A percentile compares a stretch with the other conserved stretches of the same genome.
phyloP scores from a whole-genome alignment of 2,888 invertebrate genomes.

The Cheiracanthium punctorium region DNA sequence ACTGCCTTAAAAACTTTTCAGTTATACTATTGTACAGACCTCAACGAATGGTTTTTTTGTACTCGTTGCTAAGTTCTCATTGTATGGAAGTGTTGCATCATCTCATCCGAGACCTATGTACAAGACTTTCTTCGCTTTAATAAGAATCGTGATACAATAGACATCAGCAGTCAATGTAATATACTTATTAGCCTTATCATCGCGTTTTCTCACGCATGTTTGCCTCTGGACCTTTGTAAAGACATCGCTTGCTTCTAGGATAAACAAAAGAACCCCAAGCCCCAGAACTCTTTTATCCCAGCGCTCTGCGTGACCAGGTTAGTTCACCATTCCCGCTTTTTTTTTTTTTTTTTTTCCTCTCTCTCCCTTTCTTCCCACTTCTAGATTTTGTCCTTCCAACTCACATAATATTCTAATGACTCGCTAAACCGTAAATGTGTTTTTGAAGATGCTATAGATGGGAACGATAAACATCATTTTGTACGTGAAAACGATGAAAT shows the following conservation, averaged over 20 bases:
- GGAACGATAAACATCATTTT: background rate
- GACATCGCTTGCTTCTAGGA: conserved; percentile 8
- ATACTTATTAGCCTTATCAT: conserved; percentile 25
- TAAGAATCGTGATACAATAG: background rate
- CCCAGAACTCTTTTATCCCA: conserved; percentile 33
- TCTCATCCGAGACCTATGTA: conserved; percentile 17
- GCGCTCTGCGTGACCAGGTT: conserved; percentile 46
- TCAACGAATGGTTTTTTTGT: background rate
- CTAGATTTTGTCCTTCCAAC: conserved; percentile 41
- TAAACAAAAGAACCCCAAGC: conserved; percentile 43
- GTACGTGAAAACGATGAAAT: background rate
- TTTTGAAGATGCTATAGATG: conserved; percentile 17
- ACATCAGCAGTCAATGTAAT: conserved; percentile 19
- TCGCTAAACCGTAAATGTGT: conserved; percentile 36
- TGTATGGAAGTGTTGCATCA: background rate
- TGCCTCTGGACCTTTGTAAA: conserved; percentile 21
- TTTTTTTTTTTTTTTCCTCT: conserved; percentile 12
- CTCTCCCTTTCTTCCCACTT: background rate
- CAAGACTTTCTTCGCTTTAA: conserved; percentile 21
- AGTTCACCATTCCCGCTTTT: conserved; percentile 30
- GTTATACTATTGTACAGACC: background rate
- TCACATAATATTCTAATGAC: conserved; percentile 61
- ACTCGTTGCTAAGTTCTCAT: background rate
- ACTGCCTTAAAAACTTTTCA: too few species aligned
- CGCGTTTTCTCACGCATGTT: conserved; percentile 58